These are phyloP conservation scores for Zaprionus ornatus DNA, from an alignment of 1,140 invertebrate genomes.

Conservation along the genomic window DNA sequence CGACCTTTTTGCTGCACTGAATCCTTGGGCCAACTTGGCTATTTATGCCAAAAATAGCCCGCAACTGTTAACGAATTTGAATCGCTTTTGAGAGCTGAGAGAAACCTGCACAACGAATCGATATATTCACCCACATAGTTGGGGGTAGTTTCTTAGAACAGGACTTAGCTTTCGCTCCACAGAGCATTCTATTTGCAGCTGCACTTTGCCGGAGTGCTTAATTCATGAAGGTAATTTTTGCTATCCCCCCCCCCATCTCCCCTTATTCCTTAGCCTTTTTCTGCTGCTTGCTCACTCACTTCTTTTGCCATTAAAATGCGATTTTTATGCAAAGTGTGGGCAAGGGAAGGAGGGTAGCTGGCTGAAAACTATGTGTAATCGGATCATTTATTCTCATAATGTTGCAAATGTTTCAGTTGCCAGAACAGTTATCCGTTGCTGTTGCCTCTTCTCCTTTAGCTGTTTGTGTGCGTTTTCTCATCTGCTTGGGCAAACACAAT, in stretches of 20 bases:
- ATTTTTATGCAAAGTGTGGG: neutral
- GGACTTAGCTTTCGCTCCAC: neutral
- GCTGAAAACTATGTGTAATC: neutral
- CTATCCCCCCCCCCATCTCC: neutral
- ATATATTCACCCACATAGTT: neutral
- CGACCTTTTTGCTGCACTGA: too few relatives aligned
- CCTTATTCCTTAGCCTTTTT: too few relatives aligned
- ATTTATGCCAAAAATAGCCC: too few relatives aligned
- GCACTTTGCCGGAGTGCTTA: slow-evolving; percentile 8
- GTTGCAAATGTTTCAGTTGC: slow-evolving; percentile 2
- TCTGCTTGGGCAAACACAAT: slow-evolving; percentile 7
- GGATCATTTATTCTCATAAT: slow-evolving; percentile 8
- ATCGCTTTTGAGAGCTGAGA: too few relatives aligned
- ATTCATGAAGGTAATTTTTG: slow-evolving; percentile 18
- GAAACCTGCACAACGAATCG: neutral
- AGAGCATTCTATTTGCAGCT: neutral
- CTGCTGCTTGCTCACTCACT: neutral
- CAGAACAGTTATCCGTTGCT: neutral
- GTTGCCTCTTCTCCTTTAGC: neutral
- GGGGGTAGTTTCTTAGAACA: neutral
- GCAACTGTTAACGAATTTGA: too few relatives aligned
- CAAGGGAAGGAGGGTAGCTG: neutral
- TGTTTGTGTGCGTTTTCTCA: neutral
- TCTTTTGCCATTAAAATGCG: neutral
- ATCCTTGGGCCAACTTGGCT: too few relatives aligned